phyloP scores from a whole-genome alignment of 2,888 invertebrate species.

The Thelaira solivaga region DNA sequence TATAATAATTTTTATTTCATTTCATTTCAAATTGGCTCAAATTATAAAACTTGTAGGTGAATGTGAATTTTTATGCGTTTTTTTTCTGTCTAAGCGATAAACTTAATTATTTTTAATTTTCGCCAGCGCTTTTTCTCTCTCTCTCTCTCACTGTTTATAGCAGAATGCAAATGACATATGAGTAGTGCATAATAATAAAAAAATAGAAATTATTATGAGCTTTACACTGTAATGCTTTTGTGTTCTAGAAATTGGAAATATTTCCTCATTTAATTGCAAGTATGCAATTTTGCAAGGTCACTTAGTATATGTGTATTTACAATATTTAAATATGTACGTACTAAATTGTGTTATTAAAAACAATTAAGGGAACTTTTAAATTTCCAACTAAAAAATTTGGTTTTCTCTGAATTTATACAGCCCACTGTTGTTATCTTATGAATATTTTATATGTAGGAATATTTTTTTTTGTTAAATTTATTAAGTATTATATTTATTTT shows the following conservation, averaged over 20 bases:
- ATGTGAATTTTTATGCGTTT: not conserved
- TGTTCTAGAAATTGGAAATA: slow-evolving; percentile 18
- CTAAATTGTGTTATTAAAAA: slow-evolving; percentile 4
- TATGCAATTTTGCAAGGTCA: slow-evolving; percentile 39
- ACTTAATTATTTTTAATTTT: not conserved
- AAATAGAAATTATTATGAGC: not conserved
- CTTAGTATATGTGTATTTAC: not conserved
- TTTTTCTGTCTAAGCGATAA: not conserved
- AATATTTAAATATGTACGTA: slow-evolving; percentile 3
- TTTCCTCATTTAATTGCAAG: slow-evolving; percentile 49
- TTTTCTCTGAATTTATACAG: not conserved
- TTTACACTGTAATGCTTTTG: no score
- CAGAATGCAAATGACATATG: slow-evolving; percentile 35
- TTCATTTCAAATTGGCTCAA: slow-evolving; percentile 20
- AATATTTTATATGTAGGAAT: not conserved
- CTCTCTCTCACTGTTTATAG: not conserved
- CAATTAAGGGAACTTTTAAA: slow-evolving; percentile 3
- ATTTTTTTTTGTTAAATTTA: slow-evolving; percentile 18
- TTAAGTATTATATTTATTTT: slow-evolving; percentile 22
- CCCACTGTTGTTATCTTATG: not conserved
- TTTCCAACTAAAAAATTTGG: no score
- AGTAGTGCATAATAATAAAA: slow-evolving; percentile 11
- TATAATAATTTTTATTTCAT: not conserved
- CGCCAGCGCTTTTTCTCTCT: not conserved
- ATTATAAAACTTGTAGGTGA: slow-evolving; percentile 30